Conservation (phyloP, 23 tunicate genomes). For the Styela plicata region DNA sequence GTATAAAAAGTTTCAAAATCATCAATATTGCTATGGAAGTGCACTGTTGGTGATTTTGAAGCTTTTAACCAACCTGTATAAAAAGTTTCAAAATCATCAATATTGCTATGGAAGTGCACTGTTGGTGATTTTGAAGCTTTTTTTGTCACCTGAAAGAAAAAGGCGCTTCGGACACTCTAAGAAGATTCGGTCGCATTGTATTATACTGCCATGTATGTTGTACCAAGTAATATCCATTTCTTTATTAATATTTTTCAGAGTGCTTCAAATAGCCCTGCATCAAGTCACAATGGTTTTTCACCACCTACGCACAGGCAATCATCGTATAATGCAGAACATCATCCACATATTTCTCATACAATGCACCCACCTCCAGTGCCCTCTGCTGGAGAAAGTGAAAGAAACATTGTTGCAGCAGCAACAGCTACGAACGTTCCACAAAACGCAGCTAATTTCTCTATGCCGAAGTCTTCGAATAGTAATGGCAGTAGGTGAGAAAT, state of each 20-base stretch:
- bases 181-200: no score
- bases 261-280: constrained; percentile 69
- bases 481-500: constrained; percentile 25
- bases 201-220: no score
- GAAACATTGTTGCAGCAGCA: neutral
- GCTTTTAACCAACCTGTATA: no score
- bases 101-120: no score
- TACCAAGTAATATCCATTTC: no score
- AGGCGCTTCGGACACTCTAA: no score
- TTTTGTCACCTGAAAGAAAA: no score
- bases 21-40: no score
- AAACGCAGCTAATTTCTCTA: neutral
- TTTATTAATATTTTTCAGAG: constrained; percentile 36
- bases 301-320: constrained; percentile 38
- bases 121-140: no score
- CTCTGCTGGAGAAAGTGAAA: neutral
- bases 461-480: neutral
- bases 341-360: constrained; percentile 19
- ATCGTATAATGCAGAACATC: neutral
- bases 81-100: no score
- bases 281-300: constrained; percentile 87
- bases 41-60: no score
- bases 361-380: neutral
- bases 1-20: no score
- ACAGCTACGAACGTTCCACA: neutral